Evolutionary conservation across 2,113 vertebrate genomes (phyloP).

Genomic region (Columba livia): DNA sequence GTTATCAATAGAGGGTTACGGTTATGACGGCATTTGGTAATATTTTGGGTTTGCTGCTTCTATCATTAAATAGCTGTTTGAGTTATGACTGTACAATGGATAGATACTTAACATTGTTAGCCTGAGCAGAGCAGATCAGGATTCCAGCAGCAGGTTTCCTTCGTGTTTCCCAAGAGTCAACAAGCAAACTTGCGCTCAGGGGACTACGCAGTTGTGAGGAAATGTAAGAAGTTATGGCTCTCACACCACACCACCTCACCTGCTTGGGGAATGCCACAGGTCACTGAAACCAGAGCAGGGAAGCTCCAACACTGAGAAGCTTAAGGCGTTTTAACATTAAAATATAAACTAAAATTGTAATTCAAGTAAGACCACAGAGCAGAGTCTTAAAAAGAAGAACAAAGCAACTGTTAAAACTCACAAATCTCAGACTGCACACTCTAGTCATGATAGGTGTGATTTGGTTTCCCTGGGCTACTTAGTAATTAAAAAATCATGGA

Average conservation of each 20-base stretch:
- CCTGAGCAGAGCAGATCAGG: constrained; percentile 54
- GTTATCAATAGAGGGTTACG: background rate
- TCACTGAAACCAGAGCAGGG: constrained; percentile 32
- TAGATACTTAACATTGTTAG: background rate
- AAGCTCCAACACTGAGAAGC: constrained; percentile 45
- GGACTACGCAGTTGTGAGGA: background rate
- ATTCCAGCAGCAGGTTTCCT: constrained; percentile 59
- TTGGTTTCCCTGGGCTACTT: constrained; percentile 22
- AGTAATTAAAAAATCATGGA: background rate
- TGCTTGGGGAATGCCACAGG: background rate
- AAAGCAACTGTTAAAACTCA: constrained; percentile 11
- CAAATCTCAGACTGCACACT: constrained; percentile 1
- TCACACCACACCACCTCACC: background rate
- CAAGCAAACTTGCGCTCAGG: background rate
- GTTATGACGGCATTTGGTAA: background rate
- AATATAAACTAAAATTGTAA: constrained; percentile 30
- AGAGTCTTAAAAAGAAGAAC: background rate
- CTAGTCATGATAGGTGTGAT: constrained; percentile 11
- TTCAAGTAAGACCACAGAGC: constrained; percentile 44
- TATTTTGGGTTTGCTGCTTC: constrained; percentile 28
- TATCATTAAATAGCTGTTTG: constrained; percentile 42
- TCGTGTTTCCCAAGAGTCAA: constrained; percentile 57
- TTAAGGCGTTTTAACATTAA: constrained; percentile 63
- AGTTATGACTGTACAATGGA: background rate
- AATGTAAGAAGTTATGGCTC: constrained; percentile 15